Conservation (phyloP, 2,888 invertebrate species). For the Drosophila niveifrons region DNA sequence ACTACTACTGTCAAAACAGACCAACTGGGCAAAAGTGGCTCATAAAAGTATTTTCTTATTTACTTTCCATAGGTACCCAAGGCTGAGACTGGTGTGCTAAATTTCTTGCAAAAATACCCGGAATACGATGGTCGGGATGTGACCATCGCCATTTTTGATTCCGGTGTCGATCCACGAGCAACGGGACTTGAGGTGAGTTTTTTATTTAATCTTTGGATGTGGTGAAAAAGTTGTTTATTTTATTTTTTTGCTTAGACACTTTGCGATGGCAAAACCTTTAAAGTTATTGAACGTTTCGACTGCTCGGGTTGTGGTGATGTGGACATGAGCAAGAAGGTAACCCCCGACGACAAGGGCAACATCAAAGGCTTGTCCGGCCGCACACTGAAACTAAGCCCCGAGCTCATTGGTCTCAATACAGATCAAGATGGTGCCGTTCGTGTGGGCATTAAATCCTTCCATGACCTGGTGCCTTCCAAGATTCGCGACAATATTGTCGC, state of each 20-base stretch:
- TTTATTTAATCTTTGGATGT: not conserved
- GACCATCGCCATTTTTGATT: conserved; percentile 98
- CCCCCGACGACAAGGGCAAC: conserved; percentile 89
- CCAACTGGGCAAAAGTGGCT: not conserved
- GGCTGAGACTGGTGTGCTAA: conserved; percentile 95
- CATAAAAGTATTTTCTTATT: not conserved
- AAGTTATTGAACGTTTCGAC: conserved; percentile 97
- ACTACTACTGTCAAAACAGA: not conserved
- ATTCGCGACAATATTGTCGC: conserved; percentile 92
- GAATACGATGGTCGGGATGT: conserved; percentile 96
- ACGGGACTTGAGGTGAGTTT: conserved; percentile 93
- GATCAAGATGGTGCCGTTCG: conserved; percentile 92
- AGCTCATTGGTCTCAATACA: conserved; percentile 88
- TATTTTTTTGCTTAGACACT: conserved; percentile 88
- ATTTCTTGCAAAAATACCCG: conserved; percentile 95
- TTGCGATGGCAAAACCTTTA: conserved; percentile 92
- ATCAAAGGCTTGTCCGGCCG: conserved; percentile 95
- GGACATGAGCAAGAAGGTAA: conserved; percentile 92
- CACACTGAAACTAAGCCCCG: conserved; percentile 88
- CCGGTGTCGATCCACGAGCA: conserved; percentile 98
- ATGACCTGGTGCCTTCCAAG: conserved; percentile 94
- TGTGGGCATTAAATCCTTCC: conserved; percentile 94
- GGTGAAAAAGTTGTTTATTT: not conserved
- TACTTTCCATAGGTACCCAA: conserved; percentile 88
- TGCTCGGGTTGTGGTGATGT: conserved; percentile 99